Evolutionary conservation across 2,888 invertebrate genomes (phyloP).

Genomic region (Apantesis nais): DNA sequence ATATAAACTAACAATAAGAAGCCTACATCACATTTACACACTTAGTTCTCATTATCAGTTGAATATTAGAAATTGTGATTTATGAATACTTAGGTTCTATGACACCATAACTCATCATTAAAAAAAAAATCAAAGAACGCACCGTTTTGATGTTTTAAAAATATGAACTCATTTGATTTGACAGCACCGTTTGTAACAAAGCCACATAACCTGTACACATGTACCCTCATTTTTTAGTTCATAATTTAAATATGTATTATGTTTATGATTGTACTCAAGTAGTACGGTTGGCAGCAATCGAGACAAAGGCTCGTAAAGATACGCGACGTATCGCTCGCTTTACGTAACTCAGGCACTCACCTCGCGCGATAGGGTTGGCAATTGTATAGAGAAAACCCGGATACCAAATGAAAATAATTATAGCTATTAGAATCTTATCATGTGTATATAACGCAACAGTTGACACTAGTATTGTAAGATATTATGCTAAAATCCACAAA

Average conservation of each 20-base stretch:
- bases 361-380: slow-evolving; percentile 33
- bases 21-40: too few species aligned
- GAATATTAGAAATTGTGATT: too few species aligned
- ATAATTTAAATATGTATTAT: slow-evolving; percentile 28
- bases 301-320: slow-evolving; percentile 82
- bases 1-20: too few species aligned
- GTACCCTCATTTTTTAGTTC: not conserved
- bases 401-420: slow-evolving; percentile 3
- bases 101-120: too few species aligned
- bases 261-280: slow-evolving; percentile 49
- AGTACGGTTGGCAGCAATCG: slow-evolving; percentile 68
- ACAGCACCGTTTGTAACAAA: not conserved
- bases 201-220: slow-evolving; percentile 6
- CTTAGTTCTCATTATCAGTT: too few species aligned
- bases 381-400: slow-evolving; percentile 11
- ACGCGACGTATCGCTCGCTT: slow-evolving; percentile 60
- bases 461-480: not conserved
- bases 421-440: not conserved
- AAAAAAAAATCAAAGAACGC: not conserved
- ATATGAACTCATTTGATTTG: not conserved
- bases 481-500: not conserved
- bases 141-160: not conserved
- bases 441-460: not conserved
- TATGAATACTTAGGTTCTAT: too few species aligned
- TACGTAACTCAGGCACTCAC: slow-evolving; percentile 58